Conservation (phyloP, 2,113 vertebrate species). For the Caloenas nicobarica region DNA sequence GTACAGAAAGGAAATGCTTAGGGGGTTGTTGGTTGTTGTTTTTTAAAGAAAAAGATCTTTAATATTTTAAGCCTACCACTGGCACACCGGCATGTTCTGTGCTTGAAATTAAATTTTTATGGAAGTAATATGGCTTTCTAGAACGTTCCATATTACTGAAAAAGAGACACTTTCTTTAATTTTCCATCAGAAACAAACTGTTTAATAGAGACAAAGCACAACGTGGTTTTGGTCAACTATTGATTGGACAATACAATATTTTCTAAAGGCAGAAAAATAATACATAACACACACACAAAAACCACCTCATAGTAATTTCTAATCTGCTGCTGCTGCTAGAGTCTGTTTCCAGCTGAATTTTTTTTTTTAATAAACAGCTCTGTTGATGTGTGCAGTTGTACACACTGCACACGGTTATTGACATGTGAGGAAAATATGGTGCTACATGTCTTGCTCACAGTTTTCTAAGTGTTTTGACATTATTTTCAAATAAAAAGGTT, state of each 20-base stretch:
- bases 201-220: constrained; percentile 67
- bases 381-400: background rate
- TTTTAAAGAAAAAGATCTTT: constrained; percentile 20
- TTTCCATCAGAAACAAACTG: constrained; percentile 58
- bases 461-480: constrained; percentile 30
- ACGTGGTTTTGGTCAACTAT: constrained; percentile 63
- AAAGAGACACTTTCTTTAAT: constrained; percentile 28
- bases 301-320: constrained; percentile 42
- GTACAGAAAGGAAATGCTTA: constrained; percentile 73
- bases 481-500: background rate
- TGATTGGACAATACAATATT: constrained; percentile 59
- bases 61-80: constrained; percentile 69
- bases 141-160: constrained; percentile 34
- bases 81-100: constrained; percentile 62
- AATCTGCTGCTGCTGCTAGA: constrained; percentile 51
- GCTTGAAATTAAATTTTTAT: constrained; percentile 70
- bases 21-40: constrained; percentile 15
- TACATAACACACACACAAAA: constrained; percentile 7
- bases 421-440: constrained; percentile 34
- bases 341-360: background rate
- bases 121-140: constrained; percentile 33
- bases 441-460: constrained; percentile 54
- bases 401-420: background rate
- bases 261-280: constrained; percentile 48
- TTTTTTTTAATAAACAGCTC: background rate